Evolutionary conservation across 1,140 invertebrate species (phyloP).

Genomic region (Leptoteleia sp.): DNA sequence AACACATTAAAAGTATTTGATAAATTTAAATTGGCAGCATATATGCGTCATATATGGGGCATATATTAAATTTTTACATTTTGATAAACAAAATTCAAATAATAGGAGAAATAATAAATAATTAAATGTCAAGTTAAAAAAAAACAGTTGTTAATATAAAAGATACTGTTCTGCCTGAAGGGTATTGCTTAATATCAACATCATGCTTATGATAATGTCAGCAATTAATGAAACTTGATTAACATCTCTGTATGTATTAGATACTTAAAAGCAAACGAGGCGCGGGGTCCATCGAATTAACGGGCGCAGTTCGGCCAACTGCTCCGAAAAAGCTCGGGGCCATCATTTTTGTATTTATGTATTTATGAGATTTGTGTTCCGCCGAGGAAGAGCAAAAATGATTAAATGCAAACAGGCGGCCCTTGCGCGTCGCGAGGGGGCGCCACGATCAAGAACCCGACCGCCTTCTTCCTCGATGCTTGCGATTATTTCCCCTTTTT

Average conservation of each 20-base stretch:
- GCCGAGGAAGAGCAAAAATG: slow-evolving; percentile 73
- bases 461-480: slow-evolving; percentile 8
- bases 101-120: no score
- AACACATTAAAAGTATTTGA: no score
- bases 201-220: no score
- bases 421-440: slow-evolving; percentile 39
- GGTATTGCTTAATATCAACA: no score
- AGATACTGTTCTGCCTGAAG: no score
- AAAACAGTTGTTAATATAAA: no score
- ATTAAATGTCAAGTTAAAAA: no score
- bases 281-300: slow-evolving; percentile 48
- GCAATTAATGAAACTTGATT: slow-evolving; percentile 32
- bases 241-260: slow-evolving; percentile 21
- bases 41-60: no score
- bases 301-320: slow-evolving; percentile 22
- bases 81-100: no score
- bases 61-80: no score
- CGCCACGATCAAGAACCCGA: slow-evolving; percentile 29
- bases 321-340: slow-evolving; percentile 43
- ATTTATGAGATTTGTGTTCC: slow-evolving; percentile 79
- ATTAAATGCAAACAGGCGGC: slow-evolving; percentile 78
- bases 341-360: slow-evolving; percentile 76
- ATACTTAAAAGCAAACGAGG: slow-evolving; percentile 55
- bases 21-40: no score
- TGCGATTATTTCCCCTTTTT: slow-evolving; percentile 38